Conservation (phyloP, 2,113 vertebrate species). For the Semnornis frantzii region DNA sequence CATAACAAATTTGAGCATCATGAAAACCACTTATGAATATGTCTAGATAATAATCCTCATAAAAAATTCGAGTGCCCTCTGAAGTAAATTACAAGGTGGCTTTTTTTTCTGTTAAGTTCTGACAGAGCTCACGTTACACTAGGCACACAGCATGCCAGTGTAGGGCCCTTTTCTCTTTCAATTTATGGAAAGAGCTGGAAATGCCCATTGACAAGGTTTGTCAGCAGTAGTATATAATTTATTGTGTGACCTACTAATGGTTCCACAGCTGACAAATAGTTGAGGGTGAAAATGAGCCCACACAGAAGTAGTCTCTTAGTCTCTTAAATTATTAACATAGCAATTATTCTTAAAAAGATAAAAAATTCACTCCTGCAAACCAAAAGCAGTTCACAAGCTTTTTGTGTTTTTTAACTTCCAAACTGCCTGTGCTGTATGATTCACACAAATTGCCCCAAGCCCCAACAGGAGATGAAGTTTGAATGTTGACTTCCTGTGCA, state of each 20-base stretch:
- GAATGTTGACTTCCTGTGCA: neutral
- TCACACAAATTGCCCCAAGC: neutral
- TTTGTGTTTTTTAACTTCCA: neutral
- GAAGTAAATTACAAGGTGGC: neutral
- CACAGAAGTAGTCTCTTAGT: neutral
- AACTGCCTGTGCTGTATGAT: neutral
- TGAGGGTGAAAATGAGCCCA: neutral
- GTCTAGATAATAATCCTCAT: neutral
- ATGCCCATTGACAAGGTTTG: neutral
- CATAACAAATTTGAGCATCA: neutral
- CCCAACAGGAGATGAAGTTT: neutral
- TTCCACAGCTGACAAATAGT: neutral
- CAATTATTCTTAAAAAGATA: neutral
- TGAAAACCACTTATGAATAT: neutral
- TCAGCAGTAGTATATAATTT: neutral
- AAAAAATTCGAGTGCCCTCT: neutral
- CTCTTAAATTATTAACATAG: neutral
- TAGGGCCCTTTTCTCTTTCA: neutral
- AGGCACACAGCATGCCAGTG: neutral
- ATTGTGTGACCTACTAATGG: neutral
- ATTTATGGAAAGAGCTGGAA: neutral
- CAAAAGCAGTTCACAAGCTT: neutral
- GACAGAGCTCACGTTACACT: neutral
- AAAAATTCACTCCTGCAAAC: neutral
- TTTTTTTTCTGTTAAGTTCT: neutral